Percentiles rank a stretch among this genome's conserved stretches.
Evolutionary conservation across 35 echinoderm and acorn worm species (phyloP).

Genomic region (Strongylocentrotus purpuratus): DNA sequence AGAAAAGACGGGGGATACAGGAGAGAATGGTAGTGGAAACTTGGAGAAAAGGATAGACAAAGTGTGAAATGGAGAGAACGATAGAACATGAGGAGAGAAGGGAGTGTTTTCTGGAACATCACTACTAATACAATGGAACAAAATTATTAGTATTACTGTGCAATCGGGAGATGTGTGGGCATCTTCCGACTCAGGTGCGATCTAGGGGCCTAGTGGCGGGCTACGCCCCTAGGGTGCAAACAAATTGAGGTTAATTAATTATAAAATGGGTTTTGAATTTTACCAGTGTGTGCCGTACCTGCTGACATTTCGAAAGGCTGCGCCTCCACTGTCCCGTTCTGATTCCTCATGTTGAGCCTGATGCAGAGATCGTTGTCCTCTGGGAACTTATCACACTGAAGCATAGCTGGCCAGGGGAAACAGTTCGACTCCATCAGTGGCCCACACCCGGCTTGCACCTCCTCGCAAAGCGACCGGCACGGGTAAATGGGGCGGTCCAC

Average conservation of each 20-base stretch:
- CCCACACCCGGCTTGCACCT: constrained; percentile 67
- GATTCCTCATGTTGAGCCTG: constrained; percentile 70
- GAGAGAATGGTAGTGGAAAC: too few species aligned
- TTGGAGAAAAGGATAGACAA: too few species aligned
- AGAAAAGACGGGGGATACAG: too few species aligned
- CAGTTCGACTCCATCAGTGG: constrained; percentile 86
- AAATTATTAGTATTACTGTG: too few species aligned
- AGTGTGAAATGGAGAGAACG: too few species aligned
- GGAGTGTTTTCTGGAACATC: too few species aligned
- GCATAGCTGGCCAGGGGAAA: constrained; percentile 93
- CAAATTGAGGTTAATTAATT: not conserved
- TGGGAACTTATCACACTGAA: constrained; percentile 82
- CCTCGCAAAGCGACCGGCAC: constrained; percentile 88
- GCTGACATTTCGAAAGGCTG: not conserved
- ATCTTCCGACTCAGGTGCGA: too few species aligned
- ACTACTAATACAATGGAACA: too few species aligned
- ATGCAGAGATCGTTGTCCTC: constrained; percentile 96
- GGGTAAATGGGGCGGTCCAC: constrained; percentile 89
- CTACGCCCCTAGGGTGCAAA: not conserved
- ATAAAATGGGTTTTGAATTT: not conserved
- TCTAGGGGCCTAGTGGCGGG: too few species aligned
- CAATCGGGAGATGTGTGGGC: too few species aligned
- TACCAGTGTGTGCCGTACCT: not conserved
- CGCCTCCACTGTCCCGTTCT: constrained; percentile 34
- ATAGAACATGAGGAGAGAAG: too few species aligned